Evolutionary conservation across 2,797 vertebrate genomes (phyloP).

Genomic region (Myotis findleyi): DNA sequence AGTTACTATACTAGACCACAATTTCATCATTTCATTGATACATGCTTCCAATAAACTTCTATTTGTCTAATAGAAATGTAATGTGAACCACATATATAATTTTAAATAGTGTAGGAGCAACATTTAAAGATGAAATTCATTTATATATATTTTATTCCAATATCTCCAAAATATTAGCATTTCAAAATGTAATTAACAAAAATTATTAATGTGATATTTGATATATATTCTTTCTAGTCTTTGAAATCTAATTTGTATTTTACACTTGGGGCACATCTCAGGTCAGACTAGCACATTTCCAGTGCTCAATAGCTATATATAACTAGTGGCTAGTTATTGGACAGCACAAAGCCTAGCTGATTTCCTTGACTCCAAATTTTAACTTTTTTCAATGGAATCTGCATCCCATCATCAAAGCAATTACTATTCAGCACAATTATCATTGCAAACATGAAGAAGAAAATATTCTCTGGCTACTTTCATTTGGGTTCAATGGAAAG

Average conservation of each 20-base stretch:
- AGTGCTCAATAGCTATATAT: neutral
- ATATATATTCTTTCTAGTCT: neutral
- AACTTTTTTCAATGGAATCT: neutral
- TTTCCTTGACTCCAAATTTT: neutral
- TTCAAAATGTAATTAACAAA: neutral
- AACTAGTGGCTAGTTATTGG: neutral
- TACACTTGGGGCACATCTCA: neutral
- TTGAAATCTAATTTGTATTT: neutral
- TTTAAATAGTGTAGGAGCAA: neutral
- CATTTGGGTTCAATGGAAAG: neutral
- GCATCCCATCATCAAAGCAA: neutral
- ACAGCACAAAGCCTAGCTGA: neutral
- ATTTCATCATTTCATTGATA: neutral
- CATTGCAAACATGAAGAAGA: neutral
- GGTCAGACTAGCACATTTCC: neutral
- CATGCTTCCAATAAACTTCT: slow-evolving; percentile 8
- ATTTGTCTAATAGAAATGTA: neutral
- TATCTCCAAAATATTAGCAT: neutral
- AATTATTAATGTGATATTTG: neutral
- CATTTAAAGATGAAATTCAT: neutral
- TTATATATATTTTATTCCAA: neutral
- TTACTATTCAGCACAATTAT: neutral
- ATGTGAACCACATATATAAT: neutral
- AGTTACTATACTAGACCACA: neutral
- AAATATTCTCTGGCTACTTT: neutral